Evolutionary conservation across 2,113 vertebrate genomes (phyloP), one percentile per base, ranked within the genome.

Genomic region (Nettapus auritus): DNA sequence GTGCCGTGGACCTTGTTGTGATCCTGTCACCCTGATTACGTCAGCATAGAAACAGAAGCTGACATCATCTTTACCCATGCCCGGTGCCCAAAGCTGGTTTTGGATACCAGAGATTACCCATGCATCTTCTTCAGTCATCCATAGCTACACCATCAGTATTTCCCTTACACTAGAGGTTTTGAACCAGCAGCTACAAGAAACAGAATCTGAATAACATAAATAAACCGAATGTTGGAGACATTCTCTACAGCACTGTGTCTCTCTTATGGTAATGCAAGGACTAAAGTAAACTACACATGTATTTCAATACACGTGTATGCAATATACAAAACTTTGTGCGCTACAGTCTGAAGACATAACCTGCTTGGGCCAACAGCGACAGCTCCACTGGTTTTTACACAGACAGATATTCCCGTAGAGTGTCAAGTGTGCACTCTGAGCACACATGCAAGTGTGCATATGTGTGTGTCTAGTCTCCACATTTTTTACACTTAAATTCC

Each of bases 401-500:
- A 67, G 31, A n/a, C 1, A 44, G 28, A 31, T 80, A 57, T 82
- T 88, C 25, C 7, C 15, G 18, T 13, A 3, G 2, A 31, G 6
- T 17, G 9, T 34, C 48, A 19, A 0, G 11, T 52, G 31, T 40
- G 52, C 12, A 23, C n/a, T n/a, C n/a, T 16, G 77, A 89, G 60
- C 28, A 44, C 9, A 8, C 0, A 0, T 59, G 28, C 38, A 44
- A 57, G 16, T 42, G 46, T 70, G 40, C 10, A 63, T 2, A 2
- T 0, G 0, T 20, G 63, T 38, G 36, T 46, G 28, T 70, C 25
- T 28, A 46, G 29, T 11, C 13, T 42, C 18, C 8, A 33, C 8
- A 29, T 2, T 17, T 10, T 21, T 36, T 74, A 63, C 23, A 25
- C 68, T 40, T 83, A 25, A 83, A 88, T 63, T 90, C 19, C 25